phyloP scores from a whole-genome alignment of 2,888 invertebrate species.

The Lepidonotus clava region DNA sequence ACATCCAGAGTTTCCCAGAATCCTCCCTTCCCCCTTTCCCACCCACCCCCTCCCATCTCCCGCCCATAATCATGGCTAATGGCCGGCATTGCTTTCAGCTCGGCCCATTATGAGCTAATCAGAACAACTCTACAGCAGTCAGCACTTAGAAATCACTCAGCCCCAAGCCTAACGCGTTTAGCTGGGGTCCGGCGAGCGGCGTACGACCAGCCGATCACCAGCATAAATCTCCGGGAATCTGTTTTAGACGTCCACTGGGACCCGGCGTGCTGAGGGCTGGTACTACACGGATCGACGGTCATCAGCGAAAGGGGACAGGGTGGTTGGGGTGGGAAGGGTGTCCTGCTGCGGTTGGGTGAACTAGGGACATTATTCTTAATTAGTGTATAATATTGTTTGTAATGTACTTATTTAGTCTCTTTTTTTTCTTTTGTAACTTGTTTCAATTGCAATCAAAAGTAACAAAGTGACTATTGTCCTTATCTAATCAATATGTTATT shows the following conservation, averaged over 20 bases:
- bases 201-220: neutral
- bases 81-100: conserved; percentile 37
- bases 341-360: neutral
- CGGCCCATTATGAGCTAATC: conserved; percentile 32
- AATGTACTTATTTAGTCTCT: too few species aligned
- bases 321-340: neutral
- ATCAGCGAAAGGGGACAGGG: neutral
- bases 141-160: conserved; percentile 47
- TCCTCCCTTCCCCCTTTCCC: too few species aligned
- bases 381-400: too few species aligned
- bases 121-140: neutral
- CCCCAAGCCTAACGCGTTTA: neutral
- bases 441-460: too few species aligned
- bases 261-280: neutral
- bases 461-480: too few species aligned
- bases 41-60: neutral
- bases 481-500: too few species aligned
- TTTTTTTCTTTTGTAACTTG: too few species aligned
- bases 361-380: too few species aligned
- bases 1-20: too few species aligned
- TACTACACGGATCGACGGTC: too few species aligned
- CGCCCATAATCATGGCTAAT: conserved; percentile 27
- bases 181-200: neutral
- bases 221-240: conserved; percentile 45
- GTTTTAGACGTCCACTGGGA: conserved; percentile 5